A percentile compares a stretch with the other conserved stretches of the same genome.
Conservation (phyloP, 2,888 invertebrate species). For the Amblyteles armatorius region DNA sequence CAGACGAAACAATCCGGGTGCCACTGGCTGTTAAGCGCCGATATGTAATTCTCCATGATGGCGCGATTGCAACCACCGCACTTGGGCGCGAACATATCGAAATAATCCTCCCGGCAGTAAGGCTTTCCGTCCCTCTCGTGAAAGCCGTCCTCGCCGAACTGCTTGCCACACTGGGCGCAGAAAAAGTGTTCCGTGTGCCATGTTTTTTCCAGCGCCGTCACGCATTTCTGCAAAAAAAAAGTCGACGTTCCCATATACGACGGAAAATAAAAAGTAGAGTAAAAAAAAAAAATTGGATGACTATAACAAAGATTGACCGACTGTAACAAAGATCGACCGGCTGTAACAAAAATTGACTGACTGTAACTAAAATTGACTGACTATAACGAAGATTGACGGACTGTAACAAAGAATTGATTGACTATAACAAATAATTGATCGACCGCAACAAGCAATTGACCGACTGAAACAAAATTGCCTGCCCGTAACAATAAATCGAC, state of each 20-base stretch:
- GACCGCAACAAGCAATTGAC: not conserved
- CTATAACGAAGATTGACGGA: not conserved
- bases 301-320: no score
- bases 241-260: not conserved
- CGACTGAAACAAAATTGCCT: not conserved
- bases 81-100: slow-evolving; percentile 99
- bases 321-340: not conserved
- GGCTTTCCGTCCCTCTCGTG: slow-evolving; percentile 98
- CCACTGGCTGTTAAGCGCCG: slow-evolving; percentile 98
- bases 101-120: slow-evolving; percentile 98
- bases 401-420: not conserved
- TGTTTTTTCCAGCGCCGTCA: slow-evolving; percentile 98
- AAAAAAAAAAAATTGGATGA: not conserved
- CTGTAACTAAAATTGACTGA: not conserved
- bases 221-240: slow-evolving; percentile 95
- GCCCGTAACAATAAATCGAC: not conserved
- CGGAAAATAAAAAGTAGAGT: not conserved
- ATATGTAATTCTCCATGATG: slow-evolving; percentile 99
- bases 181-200: slow-evolving; percentile 99
- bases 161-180: slow-evolving; percentile 98
- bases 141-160: slow-evolving; percentile 99
- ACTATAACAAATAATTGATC: not conserved
- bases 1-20: slow-evolving; percentile 99
- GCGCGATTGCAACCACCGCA: slow-evolving; percentile 98
- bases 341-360: not conserved